A percentile compares a stretch with the other conserved stretches of the same genome.
Evolutionary conservation across 2,888 invertebrate genomes (phyloP).

Genomic region (Netelia melanura): DNA sequence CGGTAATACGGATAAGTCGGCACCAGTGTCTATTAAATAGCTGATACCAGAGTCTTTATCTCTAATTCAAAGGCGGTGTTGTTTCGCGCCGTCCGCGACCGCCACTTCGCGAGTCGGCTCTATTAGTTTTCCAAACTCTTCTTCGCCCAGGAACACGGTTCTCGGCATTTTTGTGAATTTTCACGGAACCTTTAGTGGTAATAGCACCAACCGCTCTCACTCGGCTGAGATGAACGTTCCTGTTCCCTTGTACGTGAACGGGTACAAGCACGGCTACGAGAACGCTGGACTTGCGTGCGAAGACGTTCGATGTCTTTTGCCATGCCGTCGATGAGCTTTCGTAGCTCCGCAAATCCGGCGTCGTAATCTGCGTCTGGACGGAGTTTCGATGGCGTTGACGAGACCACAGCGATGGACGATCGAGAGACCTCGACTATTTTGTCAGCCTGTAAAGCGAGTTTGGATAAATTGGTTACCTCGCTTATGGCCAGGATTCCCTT

Average conservation of each 20-base stretch:
- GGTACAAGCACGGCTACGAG: neutral
- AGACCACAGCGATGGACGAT: neutral
- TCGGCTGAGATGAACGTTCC: neutral
- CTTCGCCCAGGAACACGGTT: constrained; percentile 31
- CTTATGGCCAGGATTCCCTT: constrained; percentile 35
- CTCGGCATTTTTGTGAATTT: constrained; percentile 47
- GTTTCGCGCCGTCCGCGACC: constrained; percentile 31
- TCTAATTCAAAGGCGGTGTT: constrained; percentile 48
- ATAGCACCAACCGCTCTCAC: constrained; percentile 28
- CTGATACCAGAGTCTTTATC: constrained; percentile 14
- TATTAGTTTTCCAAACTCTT: constrained; percentile 42
- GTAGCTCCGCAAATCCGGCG: neutral
- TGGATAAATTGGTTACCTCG: neutral
- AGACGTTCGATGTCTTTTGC: neutral
- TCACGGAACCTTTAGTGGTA: constrained; percentile 50
- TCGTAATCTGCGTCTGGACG: neutral
- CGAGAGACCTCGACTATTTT: constrained; percentile 17
- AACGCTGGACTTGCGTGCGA: neutral
- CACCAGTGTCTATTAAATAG: constrained; percentile 30
- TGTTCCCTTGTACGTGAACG: neutral
- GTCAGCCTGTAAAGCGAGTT: constrained; percentile 35
- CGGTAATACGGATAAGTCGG: constrained; percentile 38
- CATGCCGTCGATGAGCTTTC: neutral
- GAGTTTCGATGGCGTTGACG: neutral
- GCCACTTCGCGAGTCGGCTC: constrained; percentile 24